Conservation (phyloP, 2,113 vertebrate species). For the Sphaerodactylus townsendi region DNA sequence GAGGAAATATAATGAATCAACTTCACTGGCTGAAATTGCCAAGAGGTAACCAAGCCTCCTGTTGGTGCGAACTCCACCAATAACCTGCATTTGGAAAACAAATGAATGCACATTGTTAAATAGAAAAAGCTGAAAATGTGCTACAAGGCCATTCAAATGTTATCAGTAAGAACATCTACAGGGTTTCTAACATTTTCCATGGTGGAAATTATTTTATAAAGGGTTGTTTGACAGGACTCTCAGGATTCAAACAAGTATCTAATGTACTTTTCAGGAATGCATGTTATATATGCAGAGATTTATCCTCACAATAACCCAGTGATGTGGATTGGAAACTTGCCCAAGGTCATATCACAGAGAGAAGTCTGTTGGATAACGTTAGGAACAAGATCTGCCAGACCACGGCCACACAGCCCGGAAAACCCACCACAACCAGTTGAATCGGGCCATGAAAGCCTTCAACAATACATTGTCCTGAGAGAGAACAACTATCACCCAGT, state of each 20-base stretch:
- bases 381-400: too few species aligned
- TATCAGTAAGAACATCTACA: neutral
- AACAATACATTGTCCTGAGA: too few species aligned
- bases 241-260: neutral
- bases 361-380: too few species aligned
- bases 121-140: neutral
- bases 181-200: neutral
- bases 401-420: too few species aligned
- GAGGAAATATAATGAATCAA: slow-evolving; percentile 86
- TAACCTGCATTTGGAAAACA: slow-evolving; percentile 76
- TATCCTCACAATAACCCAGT: neutral
- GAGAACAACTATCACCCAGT: too few species aligned
- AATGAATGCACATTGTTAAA: neutral
- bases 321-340: neutral
- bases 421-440: too few species aligned
- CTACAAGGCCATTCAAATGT: neutral
- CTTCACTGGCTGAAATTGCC: slow-evolving; percentile 94
- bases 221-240: neutral
- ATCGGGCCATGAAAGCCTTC: too few species aligned
- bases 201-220: neutral
- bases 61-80: slow-evolving; percentile 94
- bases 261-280: neutral
- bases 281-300: neutral
- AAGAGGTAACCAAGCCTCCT: slow-evolving; percentile 89
- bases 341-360: neutral